These are phyloP conservation scores for Pseudococcus longispinus DNA, from an alignment of 2,888 invertebrate genomes.

Conservation along the genomic window DNA sequence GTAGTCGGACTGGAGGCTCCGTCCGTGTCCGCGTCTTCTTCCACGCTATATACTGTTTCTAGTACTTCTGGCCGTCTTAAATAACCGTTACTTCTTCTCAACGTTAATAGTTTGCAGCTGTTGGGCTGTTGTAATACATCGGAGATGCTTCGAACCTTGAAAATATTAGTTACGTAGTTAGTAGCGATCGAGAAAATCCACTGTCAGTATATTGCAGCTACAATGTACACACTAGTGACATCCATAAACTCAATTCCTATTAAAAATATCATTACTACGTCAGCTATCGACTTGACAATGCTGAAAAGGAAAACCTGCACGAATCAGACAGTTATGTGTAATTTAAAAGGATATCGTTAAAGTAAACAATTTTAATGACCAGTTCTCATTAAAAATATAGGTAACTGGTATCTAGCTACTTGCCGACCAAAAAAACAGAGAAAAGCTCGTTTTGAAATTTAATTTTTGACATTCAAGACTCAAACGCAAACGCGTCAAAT, in stretches of 20 bases:
- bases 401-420: no score
- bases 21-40: slow-evolving; percentile 80
- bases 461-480: no score
- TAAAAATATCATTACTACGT: neutral
- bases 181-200: neutral
- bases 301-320: neutral
- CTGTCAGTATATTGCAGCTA: neutral
- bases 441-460: no score
- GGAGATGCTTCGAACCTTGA: slow-evolving; percentile 73
- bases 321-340: no score
- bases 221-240: neutral
- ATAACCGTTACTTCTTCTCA: slow-evolving; percentile 71
- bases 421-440: no score
- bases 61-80: slow-evolving; percentile 66
- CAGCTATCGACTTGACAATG: neutral
- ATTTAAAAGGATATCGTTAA: no score
- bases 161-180: slow-evolving; percentile 18
- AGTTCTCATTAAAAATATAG: no score
- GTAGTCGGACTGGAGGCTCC: slow-evolving; percentile 58
- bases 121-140: slow-evolving; percentile 75
- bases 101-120: slow-evolving; percentile 67
- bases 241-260: neutral
- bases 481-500: no score
- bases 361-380: no score
- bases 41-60: slow-evolving; percentile 86